Conservation (phyloP, 2,888 invertebrate genomes). For the Amiota mariae region DNA sequence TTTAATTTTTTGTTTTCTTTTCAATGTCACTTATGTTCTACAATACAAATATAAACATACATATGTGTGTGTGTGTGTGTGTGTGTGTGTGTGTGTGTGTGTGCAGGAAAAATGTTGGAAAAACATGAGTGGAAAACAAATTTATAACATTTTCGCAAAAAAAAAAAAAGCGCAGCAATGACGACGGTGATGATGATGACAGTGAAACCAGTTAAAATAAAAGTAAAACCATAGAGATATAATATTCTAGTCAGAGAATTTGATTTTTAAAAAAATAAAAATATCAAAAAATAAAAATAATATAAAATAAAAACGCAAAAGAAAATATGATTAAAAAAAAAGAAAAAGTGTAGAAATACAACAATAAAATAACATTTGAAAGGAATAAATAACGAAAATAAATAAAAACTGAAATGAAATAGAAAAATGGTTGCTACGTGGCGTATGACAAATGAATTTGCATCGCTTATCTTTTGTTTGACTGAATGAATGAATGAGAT, state of each 20-base stretch:
- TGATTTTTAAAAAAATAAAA: neutral
- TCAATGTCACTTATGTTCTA: neutral
- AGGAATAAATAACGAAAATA: conserved; percentile 6
- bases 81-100: too few species aligned
- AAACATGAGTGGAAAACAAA: conserved; percentile 3
- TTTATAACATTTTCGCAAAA: neutral
- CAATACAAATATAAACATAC: neutral
- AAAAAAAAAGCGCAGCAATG: neutral
- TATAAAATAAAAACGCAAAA: neutral
- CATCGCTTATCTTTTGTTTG: neutral
- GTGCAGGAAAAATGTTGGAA: neutral
- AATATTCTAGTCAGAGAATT: neutral
- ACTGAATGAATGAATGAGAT: neutral
- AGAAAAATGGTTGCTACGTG: neutral
- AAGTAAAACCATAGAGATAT: too few species aligned
- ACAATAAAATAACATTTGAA: too few species aligned
- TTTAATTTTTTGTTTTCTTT: neutral
- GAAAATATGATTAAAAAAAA: too few species aligned
- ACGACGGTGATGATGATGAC: too few species aligned
- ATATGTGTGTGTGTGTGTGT: too few species aligned
- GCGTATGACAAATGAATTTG: conserved; percentile 7
- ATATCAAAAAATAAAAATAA: conserved; percentile 30
- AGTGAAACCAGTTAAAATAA: too few species aligned
- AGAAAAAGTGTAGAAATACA: too few species aligned
- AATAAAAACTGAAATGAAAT: neutral